A percentile compares a stretch with the other conserved stretches of the same genome.
Evolutionary conservation across 37 sponge, comb jelly and placozoan genomes (phyloP).

Genomic region (Tethya wilhelma): DNA sequence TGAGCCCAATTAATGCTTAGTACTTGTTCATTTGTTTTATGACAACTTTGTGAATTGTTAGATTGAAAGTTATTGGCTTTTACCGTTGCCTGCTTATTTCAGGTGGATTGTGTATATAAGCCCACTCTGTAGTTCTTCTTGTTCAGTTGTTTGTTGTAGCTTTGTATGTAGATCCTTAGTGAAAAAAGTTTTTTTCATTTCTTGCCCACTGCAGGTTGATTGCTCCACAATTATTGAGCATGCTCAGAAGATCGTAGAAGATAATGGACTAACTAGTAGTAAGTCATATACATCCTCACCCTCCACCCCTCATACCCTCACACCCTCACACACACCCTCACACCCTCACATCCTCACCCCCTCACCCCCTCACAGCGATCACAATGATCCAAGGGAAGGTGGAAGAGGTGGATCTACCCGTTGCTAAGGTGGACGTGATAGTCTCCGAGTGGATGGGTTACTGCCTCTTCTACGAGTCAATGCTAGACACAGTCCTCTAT

Average conservation of each 20-base stretch:
- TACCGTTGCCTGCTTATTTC: too few relatives aligned
- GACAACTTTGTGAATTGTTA: too few relatives aligned
- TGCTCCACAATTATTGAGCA: slow-evolving; percentile 88
- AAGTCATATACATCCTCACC: background rate
- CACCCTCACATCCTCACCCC: too few relatives aligned
- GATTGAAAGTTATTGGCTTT: too few relatives aligned
- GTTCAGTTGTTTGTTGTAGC: too few relatives aligned
- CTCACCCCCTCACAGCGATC: slow-evolving; percentile 43
- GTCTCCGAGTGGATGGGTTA: slow-evolving; percentile 99
- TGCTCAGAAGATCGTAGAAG: slow-evolving; percentile 79
- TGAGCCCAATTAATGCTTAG: too few relatives aligned
- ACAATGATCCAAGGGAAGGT: slow-evolving; percentile 88
- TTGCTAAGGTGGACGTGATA: slow-evolving; percentile 91
- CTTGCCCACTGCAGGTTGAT: slow-evolving; percentile 58
- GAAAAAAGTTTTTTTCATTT: background rate
- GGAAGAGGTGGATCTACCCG: slow-evolving; percentile 93
- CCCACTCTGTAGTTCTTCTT: too few relatives aligned
- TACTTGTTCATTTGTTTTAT: too few relatives aligned
- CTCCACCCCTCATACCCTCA: background rate
- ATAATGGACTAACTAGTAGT: slow-evolving; percentile 66
- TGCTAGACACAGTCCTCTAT: slow-evolving; percentile 94
- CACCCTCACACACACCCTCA: background rate
- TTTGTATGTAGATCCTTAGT: too few relatives aligned
- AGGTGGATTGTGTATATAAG: too few relatives aligned
- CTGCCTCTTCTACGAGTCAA: slow-evolving; percentile 98